Evolutionary conservation across 2,888 invertebrate genomes (phyloP), one percentile per base, ranked within the genome.

Genomic region (Drosophila lutescens): DNA sequence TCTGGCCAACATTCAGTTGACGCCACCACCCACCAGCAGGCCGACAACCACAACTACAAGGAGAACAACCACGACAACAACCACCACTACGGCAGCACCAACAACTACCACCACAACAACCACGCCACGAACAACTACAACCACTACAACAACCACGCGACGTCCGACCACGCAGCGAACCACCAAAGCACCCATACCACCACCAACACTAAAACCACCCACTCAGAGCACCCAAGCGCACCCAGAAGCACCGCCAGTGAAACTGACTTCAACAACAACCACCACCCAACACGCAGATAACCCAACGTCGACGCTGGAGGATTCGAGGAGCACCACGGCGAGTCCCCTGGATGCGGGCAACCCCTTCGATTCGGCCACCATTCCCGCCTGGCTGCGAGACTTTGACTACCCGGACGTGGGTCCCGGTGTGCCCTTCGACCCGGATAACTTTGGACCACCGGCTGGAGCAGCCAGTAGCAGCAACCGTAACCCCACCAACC

Each of bases 401-500:
- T 90, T 91, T n/a, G 91, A 91, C 58, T 91, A 91, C 78, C 81
- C 91, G 9, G 91, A 91, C 77, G 77, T 91, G 13, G 92, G 89
- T 17, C 90, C 91, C 9, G 91, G 90, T n/a, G 92, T 91, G 2
- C 90, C 92, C 12, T 91, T 86, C 46, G 77, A 86, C 26, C 85
- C 76, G 20, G 76, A 73, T 38, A 84, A 74, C 70, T 84, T 78
- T 17, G 36, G 46, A 23, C 36, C 70, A 65, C 66, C 74, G 43
- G 74, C 60, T 54, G 34, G 34, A 34, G 10, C 10, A 9, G 10
- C 32, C 1, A 34, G 34, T 12, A 58, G 55, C 71, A 60, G 65
- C 59, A 55, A 49, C 41, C 34, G 55, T 38, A 32, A 23, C 63
- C 46, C 81, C 47, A 30, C 43, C n/a, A 69, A 50, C 30, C 36